Conservation (phyloP, 2,888 invertebrate genomes). For the Heliconius cydno region DNA sequence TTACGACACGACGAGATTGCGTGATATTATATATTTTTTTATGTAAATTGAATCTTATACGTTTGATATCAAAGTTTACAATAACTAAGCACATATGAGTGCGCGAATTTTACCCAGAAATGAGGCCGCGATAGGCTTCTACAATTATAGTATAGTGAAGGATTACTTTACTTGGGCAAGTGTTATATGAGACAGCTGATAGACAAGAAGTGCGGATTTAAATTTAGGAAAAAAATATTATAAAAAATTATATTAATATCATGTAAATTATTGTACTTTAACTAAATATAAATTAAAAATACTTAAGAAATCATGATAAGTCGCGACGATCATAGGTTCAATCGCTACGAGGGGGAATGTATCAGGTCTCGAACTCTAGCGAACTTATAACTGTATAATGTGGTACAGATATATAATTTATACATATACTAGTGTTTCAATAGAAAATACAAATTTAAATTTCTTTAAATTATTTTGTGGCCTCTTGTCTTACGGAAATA, state of each 20-base stretch:
- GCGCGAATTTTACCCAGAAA: constrained; percentile 16
- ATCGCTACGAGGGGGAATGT: too few species aligned
- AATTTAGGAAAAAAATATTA: too few species aligned
- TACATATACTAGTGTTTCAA: background rate
- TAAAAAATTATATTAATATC: too few species aligned
- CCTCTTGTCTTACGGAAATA: background rate
- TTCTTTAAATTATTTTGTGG: background rate
- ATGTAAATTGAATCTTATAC: background rate
- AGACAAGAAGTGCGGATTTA: too few species aligned
- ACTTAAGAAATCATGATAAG: too few species aligned
- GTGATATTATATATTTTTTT: background rate
- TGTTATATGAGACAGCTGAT: too few species aligned
- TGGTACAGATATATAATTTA: background rate
- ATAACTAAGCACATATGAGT: background rate
- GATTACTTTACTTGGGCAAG: too few species aligned
- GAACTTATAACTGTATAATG: background rate
- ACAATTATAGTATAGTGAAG: background rate
- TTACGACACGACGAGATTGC: constrained; percentile 13
- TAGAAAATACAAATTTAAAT: background rate
- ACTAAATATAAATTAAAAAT: too few species aligned
- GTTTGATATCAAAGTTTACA: background rate
- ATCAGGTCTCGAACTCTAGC: too few species aligned
- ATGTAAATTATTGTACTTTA: too few species aligned
- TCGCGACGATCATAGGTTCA: too few species aligned
- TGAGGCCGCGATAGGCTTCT: constrained; percentile 9